Base-by-base conservation (phyloP, 1,140 invertebrate genomes). In the Drosophila mayri region DNA sequence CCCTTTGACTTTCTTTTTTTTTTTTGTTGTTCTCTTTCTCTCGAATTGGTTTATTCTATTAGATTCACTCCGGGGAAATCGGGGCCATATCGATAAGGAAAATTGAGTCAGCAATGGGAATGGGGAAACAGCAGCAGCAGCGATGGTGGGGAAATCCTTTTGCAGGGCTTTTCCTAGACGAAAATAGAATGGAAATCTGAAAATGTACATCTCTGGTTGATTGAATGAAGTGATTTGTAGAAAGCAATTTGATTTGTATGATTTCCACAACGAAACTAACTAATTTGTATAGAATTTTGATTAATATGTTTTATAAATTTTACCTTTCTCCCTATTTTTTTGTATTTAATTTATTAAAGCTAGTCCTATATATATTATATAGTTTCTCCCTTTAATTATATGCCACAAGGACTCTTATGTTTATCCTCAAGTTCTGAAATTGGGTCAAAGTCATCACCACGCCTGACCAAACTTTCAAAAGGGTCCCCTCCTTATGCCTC, bases 71-170 rank as follows among this genome's bases (percentile, higher is more conserved):
- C 25, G 25, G 62, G 61, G 55, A 28, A 66, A 67, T 67, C 62
- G 63, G 65, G 62, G 44, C 28, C 62, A 68, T 67, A 71, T 71
- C 38, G 67, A 71, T 71, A 70, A 57, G 64, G 65, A 38, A 57
- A 72, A 72, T 58, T 72, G 70, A 72, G 46, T 72, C 50, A 49
- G 43, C 35, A 67, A 41, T 68, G 35, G 62, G 28, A 50, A 50
- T 50, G 44, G 12, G 22, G 32, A 46, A 65, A 12, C 18, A 63
- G 57, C 32, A n/a, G 10, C 35, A 41, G 54, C 28, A 16, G 22
- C 16, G 64, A 38, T 67, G 25, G 32, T 64, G 59, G 12, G 41
- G 25, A 66, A 44, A 64, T 46, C 59, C 59, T 22, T 37, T 22
- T 10, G 10, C 9, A 18, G 50, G 8, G 22, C 35, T 18, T 10